Percentiles rank a stretch among this genome's conserved stretches.
Evolutionary conservation across 2,888 invertebrate species (phyloP).

Genomic region (Drosophila falleni): DNA sequence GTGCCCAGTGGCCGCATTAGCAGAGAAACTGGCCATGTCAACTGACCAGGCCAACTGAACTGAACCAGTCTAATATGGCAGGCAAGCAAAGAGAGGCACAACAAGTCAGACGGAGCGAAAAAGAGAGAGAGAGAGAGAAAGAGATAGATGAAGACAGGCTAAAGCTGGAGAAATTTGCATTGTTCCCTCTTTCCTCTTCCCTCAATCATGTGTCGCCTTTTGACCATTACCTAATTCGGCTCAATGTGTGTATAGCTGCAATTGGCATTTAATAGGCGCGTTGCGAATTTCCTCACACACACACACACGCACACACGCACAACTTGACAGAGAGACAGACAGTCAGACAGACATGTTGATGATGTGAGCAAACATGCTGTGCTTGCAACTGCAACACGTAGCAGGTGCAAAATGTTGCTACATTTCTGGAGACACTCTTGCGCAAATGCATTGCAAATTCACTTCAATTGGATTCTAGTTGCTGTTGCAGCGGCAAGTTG

Average conservation of each 20-base stretch:
- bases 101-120: not conserved
- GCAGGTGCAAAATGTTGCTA: slow-evolving; percentile 54
- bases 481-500: slow-evolving; percentile 5
- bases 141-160: not conserved
- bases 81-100: not conserved
- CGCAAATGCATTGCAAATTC: slow-evolving; percentile 35
- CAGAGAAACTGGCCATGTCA: slow-evolving; percentile 51
- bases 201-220: not conserved
- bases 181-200: not conserved
- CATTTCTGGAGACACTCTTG: slow-evolving; percentile 23
- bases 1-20: slow-evolving; percentile 72
- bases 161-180: slow-evolving; percentile 47
- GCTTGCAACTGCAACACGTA: slow-evolving; percentile 37
- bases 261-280: slow-evolving; percentile 67
- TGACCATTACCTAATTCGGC: slow-evolving; percentile 40
- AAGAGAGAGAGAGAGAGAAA: not conserved
- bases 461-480: slow-evolving; percentile 34
- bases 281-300: slow-evolving; percentile 37
- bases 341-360: slow-evolving; percentile 23
- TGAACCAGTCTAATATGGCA: slow-evolving; percentile 62
- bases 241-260: slow-evolving; percentile 44
- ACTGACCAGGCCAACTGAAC: slow-evolving; percentile 63
- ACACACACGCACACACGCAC: slow-evolving; percentile 6
- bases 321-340: not conserved
- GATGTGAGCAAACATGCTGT: slow-evolving; percentile 41